Evolutionary conservation across 1,140 invertebrate species (phyloP), one percentile per base, ranked within the genome.

Genomic region (Meloidogyne floridensis): DNA sequence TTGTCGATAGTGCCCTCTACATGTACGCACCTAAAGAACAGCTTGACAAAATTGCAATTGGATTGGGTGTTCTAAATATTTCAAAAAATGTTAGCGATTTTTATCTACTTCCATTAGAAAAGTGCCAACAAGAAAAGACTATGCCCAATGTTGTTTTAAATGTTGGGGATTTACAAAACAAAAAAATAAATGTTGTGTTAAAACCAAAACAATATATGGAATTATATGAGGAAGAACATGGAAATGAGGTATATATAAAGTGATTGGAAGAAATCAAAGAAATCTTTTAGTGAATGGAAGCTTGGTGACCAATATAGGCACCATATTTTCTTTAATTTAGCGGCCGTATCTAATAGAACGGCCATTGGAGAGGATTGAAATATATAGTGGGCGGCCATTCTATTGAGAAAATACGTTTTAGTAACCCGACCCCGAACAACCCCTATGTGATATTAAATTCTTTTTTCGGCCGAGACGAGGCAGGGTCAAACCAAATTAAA

Each of bases 191-290:
- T n/a, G 15, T 65, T 65, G 5, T 65, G n/a, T n/a, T 65, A 65
- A 65, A 65, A n/a, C 59, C 59, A 65, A 65, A 15, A 65, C 59
- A 65, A 65, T 65, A 65, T 65, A 65, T 65, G 59, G 59, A 65
- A 65, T 65, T 65, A 65, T n/a, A 65, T 65, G 59, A 65, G n/a
- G 59, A 65, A 65, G 59, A 65, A 65, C 59, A 65, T 65, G 59
- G 59, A 65, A 6, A 65, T 65, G 15, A 65, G 15, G 59, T 65
- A 65, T n/a, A 20, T 20, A 65, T 0, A 2, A 20, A 20, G 20
- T 20, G 20, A 59, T 47, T 2, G 47, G 3, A 7, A 3, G 47
- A 47, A 20, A 20, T 20, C 20, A 20, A 20, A 20, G 20, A 47
- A 5, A 1, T 47, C 7, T 2, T 1, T 47, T 0, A 47, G 2